Evolutionary conservation across 2,797 vertebrate species (phyloP).

Genomic region (Eospalax fontanierii): DNA sequence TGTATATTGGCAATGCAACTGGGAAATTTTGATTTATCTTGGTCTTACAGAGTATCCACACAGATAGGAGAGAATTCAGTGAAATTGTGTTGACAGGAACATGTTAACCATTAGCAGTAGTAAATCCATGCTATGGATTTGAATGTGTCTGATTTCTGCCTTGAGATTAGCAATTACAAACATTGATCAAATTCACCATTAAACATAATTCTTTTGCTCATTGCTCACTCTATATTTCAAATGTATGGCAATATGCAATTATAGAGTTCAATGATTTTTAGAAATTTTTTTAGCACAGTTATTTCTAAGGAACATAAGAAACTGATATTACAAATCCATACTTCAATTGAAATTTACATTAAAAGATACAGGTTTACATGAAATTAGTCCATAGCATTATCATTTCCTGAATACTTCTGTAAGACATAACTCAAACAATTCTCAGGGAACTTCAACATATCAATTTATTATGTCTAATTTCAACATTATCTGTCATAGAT

Average conservation of each 20-base stretch:
- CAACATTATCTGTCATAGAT: neutral
- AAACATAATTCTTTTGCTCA: neutral
- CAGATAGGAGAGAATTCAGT: neutral
- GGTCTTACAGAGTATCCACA: neutral
- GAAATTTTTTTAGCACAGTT: neutral
- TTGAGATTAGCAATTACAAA: slow-evolving; percentile 25
- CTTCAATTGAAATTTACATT: neutral
- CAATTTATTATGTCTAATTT: neutral
- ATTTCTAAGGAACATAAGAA: neutral
- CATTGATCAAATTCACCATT: neutral
- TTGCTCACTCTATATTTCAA: neutral
- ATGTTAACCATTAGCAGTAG: neutral
- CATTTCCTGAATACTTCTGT: neutral
- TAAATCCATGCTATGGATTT: slow-evolving; percentile 46
- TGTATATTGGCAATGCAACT: neutral
- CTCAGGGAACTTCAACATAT: neutral
- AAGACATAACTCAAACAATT: neutral
- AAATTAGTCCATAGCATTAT: neutral
- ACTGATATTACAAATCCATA: neutral
- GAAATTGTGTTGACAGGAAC: slow-evolving; percentile 26
- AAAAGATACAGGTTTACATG: neutral
- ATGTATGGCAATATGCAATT: neutral
- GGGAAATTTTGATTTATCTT: neutral
- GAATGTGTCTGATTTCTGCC: neutral
- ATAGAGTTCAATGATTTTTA: neutral